Evolutionary conservation across 2,888 invertebrate genomes (phyloP).

Genomic region (Phasia obesa): DNA sequence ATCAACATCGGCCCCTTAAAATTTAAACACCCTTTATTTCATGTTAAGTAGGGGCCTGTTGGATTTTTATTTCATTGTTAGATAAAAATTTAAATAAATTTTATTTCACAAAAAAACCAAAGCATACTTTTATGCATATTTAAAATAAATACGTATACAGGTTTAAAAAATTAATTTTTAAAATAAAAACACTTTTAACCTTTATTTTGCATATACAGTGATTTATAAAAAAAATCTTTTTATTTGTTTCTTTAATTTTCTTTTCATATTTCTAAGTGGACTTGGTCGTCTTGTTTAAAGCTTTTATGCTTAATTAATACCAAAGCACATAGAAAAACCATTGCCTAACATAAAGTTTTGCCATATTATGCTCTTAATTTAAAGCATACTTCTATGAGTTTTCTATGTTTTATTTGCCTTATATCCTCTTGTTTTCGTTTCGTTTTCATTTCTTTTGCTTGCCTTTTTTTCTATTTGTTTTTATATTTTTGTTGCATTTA

Average conservation of each 20-base stretch:
- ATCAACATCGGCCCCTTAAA: too few species aligned
- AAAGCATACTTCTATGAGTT: conserved; percentile 36
- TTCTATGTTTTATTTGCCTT: neutral
- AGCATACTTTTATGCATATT: too few species aligned
- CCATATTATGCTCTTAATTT: conserved; percentile 4
- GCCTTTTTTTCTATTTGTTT: conserved; percentile 24
- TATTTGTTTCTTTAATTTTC: too few species aligned
- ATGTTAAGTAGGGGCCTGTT: too few species aligned
- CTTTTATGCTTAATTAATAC: conserved; percentile 58
- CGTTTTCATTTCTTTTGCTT: conserved; percentile 4
- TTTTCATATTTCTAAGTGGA: conserved; percentile 19
- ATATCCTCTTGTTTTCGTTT: conserved; percentile 23
- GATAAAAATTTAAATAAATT: too few species aligned
- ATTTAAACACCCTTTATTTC: too few species aligned
- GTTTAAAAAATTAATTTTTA: too few species aligned
- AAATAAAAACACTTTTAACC: too few species aligned
- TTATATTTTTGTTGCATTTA: conserved; percentile 35
- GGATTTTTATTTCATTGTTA: too few species aligned
- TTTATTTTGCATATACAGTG: neutral
- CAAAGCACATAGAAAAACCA: conserved; percentile 7
- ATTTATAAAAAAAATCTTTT: neutral
- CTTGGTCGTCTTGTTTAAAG: conserved; percentile 8
- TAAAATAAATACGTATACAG: too few species aligned
- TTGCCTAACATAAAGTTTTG: conserved; percentile 18
- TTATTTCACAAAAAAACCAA: too few species aligned